Evolutionary conservation across 1,140 invertebrate genomes (phyloP).

Genomic region (Ptiloglossa arizonensis): DNA sequence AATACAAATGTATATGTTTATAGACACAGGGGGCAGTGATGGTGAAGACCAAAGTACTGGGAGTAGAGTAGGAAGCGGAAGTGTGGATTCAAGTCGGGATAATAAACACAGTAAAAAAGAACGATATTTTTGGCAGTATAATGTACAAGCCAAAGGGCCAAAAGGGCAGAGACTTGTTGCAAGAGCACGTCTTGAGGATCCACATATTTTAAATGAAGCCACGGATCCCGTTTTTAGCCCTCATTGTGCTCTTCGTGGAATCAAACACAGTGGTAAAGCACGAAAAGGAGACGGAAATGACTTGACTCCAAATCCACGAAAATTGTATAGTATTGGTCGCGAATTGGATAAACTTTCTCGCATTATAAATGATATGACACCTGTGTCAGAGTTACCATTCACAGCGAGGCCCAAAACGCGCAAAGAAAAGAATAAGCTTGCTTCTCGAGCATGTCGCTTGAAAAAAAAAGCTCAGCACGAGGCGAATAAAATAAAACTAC

Average conservation of each 20-base stretch:
- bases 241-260: slow-evolving; percentile 92
- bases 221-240: slow-evolving; percentile 97
- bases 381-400: slow-evolving; percentile 95
- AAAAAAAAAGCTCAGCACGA: slow-evolving; percentile 98
- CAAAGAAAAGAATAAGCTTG: slow-evolving; percentile 99
- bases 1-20: background rate
- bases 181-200: slow-evolving; percentile 92
- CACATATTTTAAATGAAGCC: slow-evolving; percentile 94
- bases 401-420: slow-evolving; percentile 94
- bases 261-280: slow-evolving; percentile 96
- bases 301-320: slow-evolving; percentile 96
- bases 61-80: slow-evolving; percentile 77
- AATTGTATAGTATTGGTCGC: slow-evolving; percentile 94
- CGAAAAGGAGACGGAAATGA: slow-evolving; percentile 99
- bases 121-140: slow-evolving; percentile 98
- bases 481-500: slow-evolving; percentile 97
- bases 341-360: slow-evolving; percentile 95
- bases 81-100: slow-evolving; percentile 74
- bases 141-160: slow-evolving; percentile 98
- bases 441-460: slow-evolving; percentile 95
- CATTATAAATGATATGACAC: slow-evolving; percentile 97
- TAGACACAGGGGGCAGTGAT: slow-evolving; percentile 79
- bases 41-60: slow-evolving; percentile 83
- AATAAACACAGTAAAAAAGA: slow-evolving; percentile 87
- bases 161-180: slow-evolving; percentile 94